Evolutionary conservation across 2,888 invertebrate genomes (phyloP), one percentile per base, ranked within the genome.

Genomic region (Eustalomyia histrio): DNA sequence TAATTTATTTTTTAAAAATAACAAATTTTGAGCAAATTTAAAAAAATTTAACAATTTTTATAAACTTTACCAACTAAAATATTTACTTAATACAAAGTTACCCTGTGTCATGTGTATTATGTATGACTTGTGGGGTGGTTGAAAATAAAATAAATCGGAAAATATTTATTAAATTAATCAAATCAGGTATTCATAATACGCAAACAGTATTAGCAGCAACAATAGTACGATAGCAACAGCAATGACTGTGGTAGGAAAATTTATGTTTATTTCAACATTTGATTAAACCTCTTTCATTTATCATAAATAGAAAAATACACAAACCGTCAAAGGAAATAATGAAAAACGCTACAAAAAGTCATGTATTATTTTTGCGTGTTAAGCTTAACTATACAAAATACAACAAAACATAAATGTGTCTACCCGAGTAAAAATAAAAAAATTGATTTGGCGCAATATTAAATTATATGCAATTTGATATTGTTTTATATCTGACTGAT

Each of bases 121-220:
- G 7, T 29, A 29, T 29, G 7, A 29, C 29, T 29, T 29, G 29
- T n/a, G 18, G 58, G 24, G 47, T 53, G 60, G 24, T 55, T 53
- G 60, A 21, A 60, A 74, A 61, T 60, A 67, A 78, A 61, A 78
- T 61, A 61, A 78, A 72, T 67, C 52, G 76, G 73, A 73, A 80
- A 80, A 73, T 74, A 61, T 78, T 81, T 69, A 81, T 78, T 78
- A 81, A 76, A 81, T 81, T 81, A 81, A 81, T 81, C 81, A 81
- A 81, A 81, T 81, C 78, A 74, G 78, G 80, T 80, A 76, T 80
- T 82, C 79, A 79, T 57, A 68, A 68, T 72, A 64, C 76, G 79
- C 76, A 75, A 72, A 68, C 76, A 14, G 9, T 29, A 69, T n/a
- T 16, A 71, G 47, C 57, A 47, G 47, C 50, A 69, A 21, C 57